Evolutionary conservation across 2,888 invertebrate species (phyloP), one percentile per base, ranked within the genome.

Genomic region (Spilarctia lutea): DNA sequence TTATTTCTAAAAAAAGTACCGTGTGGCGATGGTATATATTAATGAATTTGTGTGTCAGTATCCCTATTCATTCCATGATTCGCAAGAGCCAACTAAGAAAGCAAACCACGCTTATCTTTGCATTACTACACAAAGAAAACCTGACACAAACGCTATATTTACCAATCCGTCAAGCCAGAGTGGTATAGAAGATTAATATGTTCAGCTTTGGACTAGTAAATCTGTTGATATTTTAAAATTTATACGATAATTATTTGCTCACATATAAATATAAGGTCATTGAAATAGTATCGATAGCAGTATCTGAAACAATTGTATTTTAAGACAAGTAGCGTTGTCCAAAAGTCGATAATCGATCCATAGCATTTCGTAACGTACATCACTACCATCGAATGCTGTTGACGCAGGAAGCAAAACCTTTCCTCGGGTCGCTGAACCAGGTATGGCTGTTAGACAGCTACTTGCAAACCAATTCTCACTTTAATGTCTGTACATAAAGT

Each of bases 341-440:
- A 60, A 48, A 52, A 24, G 33, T 52, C 68, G 68, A 68, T 52
- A 30, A 30, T 68, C 45, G 20, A 48, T 45, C 10, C 20, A 27
- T 27, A 67, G 30, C 30, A 65, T 33, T 75, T 67, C 18, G 75
- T 66, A 70, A 65, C 48, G 35, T 65, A 79, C 81, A 82, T 78
- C 81, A 85, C 83, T 86, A 79, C 71, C 66, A 73, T 73, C 71
- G 71, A 73, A 75, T 70, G 76, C 66, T 71, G 87, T 85, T 83
- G 79, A 86, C 89, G 88, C 89, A 90, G 90, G 89, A 91, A 91
- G 89, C 88, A 88, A 45, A 91, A 89, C 89, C 90, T 90, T 88
- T 85, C 83, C 86, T 80, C 83, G 84, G 93, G 92, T 93, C 92
- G 87, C 83, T 90, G 93, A 93, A 91, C 94, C 87, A 86, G 76